A percentile compares a stretch with the other conserved stretches of the same genome.
These are phyloP conservation scores for Papilio dardanus DNA, from an alignment of 1,140 invertebrate species.

Conservation along the genomic window DNA sequence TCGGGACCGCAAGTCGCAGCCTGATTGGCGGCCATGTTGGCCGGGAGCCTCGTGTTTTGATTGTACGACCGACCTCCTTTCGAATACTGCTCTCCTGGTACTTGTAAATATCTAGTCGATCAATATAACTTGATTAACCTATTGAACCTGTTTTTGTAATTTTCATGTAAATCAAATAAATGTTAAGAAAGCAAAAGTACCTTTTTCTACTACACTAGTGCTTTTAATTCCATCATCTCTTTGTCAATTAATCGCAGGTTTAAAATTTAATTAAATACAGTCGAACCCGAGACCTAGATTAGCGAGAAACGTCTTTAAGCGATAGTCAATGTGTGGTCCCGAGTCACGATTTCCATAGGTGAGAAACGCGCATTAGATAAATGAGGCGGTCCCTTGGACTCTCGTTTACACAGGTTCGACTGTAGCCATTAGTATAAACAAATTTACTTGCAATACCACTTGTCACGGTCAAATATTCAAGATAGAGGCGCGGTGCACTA, in stretches of 20 bases:
- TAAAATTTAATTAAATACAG: not conserved
- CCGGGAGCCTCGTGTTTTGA: conserved; percentile 50
- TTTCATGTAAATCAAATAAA: too few species aligned
- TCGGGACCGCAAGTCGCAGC: conserved; percentile 54
- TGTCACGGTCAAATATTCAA: conserved; percentile 17
- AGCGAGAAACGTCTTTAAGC: too few species aligned
- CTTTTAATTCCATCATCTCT: conserved; percentile 33
- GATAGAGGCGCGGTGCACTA: not conserved
- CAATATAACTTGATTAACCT: conserved; percentile 23
- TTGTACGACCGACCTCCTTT: conserved; percentile 52
- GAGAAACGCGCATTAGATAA: too few species aligned
- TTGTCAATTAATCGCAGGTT: conserved; percentile 33
- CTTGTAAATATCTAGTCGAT: conserved; percentile 37
- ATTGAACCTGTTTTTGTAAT: too few species aligned
- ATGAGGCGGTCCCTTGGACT: too few species aligned
- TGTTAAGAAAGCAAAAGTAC: not conserved
- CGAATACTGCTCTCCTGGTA: conserved; percentile 45
- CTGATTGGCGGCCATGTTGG: conserved; percentile 61
- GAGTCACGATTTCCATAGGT: too few species aligned
- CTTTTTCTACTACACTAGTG: not conserved
- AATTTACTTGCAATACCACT: not conserved
- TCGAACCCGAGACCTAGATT: too few species aligned
- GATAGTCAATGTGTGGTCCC: too few species aligned
- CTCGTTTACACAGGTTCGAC: too few species aligned
- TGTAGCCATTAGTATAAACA: too few species aligned